A percentile compares a stretch with the other conserved stretches of the same genome.
These are phyloP conservation scores for Ectobius pallidus DNA, from an alignment of 2,888 invertebrate species.

Conservation along the genomic window DNA sequence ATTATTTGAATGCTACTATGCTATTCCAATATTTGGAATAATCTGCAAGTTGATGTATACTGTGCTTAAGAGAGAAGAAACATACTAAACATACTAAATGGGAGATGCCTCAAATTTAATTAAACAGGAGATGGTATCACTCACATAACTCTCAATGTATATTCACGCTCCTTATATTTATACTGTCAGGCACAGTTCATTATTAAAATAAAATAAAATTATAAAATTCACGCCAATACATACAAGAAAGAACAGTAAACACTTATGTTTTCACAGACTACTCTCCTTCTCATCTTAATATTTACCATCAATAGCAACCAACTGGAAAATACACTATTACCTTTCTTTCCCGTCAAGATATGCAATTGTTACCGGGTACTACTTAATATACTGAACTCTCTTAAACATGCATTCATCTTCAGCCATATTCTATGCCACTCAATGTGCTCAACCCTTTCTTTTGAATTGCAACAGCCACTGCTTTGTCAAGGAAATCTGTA, in stretches of 20 bases:
- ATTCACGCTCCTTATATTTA: no score
- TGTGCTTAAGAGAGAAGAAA: no score
- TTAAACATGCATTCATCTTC: not conserved
- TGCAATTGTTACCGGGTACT: not conserved
- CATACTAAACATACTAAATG: no score
- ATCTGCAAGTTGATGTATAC: no score
- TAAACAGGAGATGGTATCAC: no score
- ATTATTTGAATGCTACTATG: no score
- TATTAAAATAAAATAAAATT: not conserved
- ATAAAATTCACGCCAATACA: not conserved
- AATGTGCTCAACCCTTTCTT: conserved; percentile 67
- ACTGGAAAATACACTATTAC: not conserved
- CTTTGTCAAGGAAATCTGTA: conserved; percentile 68
- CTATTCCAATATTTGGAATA: no score
- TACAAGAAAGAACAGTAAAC: not conserved
- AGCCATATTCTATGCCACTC: conserved; percentile 31
- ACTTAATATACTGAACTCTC: not conserved
- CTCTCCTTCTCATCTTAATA: not conserved
- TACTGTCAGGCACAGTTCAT: not conserved
- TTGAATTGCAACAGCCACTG: conserved; percentile 76
- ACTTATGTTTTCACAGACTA: conserved; percentile 1
- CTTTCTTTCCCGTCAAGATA: not conserved
- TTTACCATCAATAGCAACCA: not conserved
- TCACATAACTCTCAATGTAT: no score
- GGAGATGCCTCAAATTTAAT: no score